Evolutionary conservation across 2,113 vertebrate genomes (phyloP).

Genomic region (Caranx melampygus): DNA sequence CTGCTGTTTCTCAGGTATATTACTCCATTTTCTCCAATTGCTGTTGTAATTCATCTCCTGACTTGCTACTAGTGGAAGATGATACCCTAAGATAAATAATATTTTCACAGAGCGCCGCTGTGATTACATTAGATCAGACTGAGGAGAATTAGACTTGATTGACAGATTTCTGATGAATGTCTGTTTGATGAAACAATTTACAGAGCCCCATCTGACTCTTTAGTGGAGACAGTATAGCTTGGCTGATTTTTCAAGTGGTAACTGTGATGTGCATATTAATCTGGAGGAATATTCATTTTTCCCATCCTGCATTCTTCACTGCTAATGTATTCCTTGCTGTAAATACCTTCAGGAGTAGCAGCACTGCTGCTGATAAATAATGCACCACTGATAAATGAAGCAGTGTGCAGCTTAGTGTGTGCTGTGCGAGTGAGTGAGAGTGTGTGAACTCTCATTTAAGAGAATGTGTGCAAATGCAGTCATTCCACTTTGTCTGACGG

Average conservation of each 20-base stretch:
- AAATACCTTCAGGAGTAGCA: slow-evolving; percentile 73
- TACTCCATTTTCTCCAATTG: slow-evolving; percentile 9
- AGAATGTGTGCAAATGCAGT: slow-evolving; percentile 48
- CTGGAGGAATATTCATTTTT: slow-evolving; percentile 67
- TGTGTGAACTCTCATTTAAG: slow-evolving; percentile 25
- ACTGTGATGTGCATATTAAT: slow-evolving; percentile 71
- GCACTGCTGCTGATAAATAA: slow-evolving; percentile 73
- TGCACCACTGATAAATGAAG: slow-evolving; percentile 75
- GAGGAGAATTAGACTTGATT: slow-evolving; percentile 3
- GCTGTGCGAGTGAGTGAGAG: slow-evolving; percentile 8
- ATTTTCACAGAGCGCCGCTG: slow-evolving; percentile 2
- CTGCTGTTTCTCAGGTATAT: background rate
- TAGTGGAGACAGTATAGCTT: slow-evolving; percentile 19
- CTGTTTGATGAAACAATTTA: slow-evolving; percentile 3
- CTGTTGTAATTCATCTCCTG: background rate
- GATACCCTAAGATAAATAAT: slow-evolving; percentile 10
- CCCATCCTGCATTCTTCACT: slow-evolving; percentile 63
- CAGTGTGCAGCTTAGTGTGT: slow-evolving; percentile 18
- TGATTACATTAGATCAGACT: slow-evolving; percentile 27
- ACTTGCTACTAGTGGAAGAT: background rate
- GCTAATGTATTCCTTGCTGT: slow-evolving; percentile 71
- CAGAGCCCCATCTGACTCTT: background rate
- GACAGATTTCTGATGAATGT: slow-evolving; percentile 37
- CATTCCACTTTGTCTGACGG: slow-evolving; percentile 52
- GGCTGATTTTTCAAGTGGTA: slow-evolving; percentile 50